A percentile compares a stretch with the other conserved stretches of the same genome.
phyloP scores from a whole-genome alignment of 2,888 invertebrate species.

The Ophion ellenae region DNA sequence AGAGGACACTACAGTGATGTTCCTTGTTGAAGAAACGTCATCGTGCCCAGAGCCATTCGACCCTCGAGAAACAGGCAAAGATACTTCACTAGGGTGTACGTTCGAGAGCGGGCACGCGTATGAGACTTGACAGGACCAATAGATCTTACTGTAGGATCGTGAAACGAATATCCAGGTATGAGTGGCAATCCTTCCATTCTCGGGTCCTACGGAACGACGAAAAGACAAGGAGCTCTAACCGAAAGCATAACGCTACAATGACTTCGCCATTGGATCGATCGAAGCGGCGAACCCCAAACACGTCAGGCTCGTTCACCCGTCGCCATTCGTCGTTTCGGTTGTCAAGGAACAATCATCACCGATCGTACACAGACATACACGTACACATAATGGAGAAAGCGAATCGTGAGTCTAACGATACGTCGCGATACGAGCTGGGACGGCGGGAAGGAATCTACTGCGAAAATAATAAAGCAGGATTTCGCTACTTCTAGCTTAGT shows the following conservation, averaged over 20 bases:
- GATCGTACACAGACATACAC: neutral
- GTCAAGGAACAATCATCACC: slow-evolving; percentile 32
- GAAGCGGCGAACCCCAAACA: slow-evolving; percentile 10
- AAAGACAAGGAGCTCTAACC: neutral
- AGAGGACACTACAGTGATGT: too few species aligned
- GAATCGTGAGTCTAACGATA: slow-evolving; percentile 1
- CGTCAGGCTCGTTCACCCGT: neutral
- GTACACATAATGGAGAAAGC: neutral
- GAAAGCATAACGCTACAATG: neutral
- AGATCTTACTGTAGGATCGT: slow-evolving; percentile 86
- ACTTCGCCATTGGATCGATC: slow-evolving; percentile 41
- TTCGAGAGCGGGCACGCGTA: too few species aligned
- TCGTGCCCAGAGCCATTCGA: too few species aligned
- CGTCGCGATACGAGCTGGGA: slow-evolving; percentile 10
- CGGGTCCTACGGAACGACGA: neutral
- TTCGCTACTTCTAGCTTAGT: slow-evolving; percentile 28
- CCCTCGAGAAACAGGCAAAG: neutral
- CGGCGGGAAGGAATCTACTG: neutral
- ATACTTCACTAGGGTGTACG: neutral
- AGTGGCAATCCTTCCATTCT: slow-evolving; percentile 87
- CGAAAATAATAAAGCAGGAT: slow-evolving; percentile 34
- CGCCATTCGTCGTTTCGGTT: slow-evolving; percentile 24
- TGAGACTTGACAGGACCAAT: neutral
- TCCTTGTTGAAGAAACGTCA: too few species aligned
- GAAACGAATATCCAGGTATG: slow-evolving; percentile 88